phyloP scores from a whole-genome alignment of 2,888 invertebrate species.

The Alcis repandata region DNA sequence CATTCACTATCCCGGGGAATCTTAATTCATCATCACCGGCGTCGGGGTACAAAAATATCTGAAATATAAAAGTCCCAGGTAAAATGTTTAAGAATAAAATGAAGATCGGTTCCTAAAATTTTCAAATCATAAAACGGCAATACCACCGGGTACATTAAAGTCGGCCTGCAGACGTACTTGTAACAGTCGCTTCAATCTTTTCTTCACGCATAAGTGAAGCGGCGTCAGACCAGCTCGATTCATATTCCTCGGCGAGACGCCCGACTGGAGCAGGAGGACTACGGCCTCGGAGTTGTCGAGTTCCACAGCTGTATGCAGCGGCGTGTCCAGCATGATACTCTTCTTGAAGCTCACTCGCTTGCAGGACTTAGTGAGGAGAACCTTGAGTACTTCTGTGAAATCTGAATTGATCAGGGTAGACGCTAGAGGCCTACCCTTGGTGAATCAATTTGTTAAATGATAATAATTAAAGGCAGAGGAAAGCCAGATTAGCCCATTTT shows the following conservation, averaged over 20 bases:
- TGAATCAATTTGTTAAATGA: background rate
- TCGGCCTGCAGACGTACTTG: slow-evolving; percentile 41
- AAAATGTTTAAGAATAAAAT: too few species aligned
- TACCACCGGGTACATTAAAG: background rate
- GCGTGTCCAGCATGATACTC: slow-evolving; percentile 30
- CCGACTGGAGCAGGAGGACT: slow-evolving; percentile 41
- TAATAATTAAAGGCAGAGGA: too few species aligned
- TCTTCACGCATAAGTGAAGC: slow-evolving; percentile 53
- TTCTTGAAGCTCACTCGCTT: slow-evolving; percentile 19
- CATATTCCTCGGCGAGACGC: slow-evolving; percentile 36
- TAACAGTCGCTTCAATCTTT: slow-evolving; percentile 46
- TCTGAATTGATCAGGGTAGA: slow-evolving; percentile 19
- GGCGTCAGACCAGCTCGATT: slow-evolving; percentile 49
- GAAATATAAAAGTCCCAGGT: background rate
- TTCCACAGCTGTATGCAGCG: slow-evolving; percentile 55
- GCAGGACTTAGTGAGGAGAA: slow-evolving; percentile 30
- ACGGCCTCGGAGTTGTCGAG: slow-evolving; percentile 44
- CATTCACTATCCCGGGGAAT: slow-evolving; percentile 44
- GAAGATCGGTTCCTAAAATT: too few species aligned
- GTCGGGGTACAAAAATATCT: slow-evolving; percentile 24
- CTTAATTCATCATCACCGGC: background rate
- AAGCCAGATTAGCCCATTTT: too few species aligned
- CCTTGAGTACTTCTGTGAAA: slow-evolving; percentile 36
- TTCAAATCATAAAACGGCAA: too few species aligned
- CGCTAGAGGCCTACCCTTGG: background rate